Evolutionary conservation across 2,797 vertebrate species (phyloP).

Genomic region (Poeciliopsis paucimaculata): DNA sequence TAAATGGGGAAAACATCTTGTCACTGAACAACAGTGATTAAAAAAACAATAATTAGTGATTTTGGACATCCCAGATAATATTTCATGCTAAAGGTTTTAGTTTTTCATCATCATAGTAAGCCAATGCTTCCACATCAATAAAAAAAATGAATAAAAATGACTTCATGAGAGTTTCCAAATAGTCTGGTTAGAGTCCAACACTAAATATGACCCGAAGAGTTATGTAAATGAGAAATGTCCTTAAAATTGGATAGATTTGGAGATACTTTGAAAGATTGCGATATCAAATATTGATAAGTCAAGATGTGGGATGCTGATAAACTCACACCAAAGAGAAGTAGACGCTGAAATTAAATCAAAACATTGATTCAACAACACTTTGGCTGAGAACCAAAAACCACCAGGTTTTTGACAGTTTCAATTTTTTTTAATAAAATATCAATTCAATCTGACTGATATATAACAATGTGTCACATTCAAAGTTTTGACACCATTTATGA

Average conservation of each 20-base stretch:
- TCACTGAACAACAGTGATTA: not conserved
- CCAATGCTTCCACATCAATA: not conserved
- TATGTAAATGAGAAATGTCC: not conserved
- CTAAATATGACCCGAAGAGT: not conserved
- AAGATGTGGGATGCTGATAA: not conserved
- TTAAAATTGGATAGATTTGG: not conserved
- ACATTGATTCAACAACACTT: not conserved
- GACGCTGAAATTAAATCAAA: not conserved
- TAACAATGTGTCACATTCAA: not conserved
- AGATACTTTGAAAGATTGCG: not conserved
- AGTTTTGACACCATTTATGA: not conserved
- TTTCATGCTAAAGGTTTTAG: constrained; percentile 35
- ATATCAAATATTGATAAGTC: not conserved
- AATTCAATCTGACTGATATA: not conserved
- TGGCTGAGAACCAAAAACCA: too few species aligned
- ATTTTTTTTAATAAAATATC: not conserved
- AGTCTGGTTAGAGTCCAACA: not conserved
- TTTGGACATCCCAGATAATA: constrained; percentile 11
- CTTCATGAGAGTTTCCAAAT: not conserved
- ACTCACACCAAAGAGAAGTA: not conserved
- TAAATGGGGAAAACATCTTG: not conserved
- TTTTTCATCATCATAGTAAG: not conserved
- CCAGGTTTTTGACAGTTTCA: not conserved
- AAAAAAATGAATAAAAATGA: not conserved
- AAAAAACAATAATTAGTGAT: not conserved